Base-by-base conservation (phyloP, 2,888 invertebrate genomes). In the Harpagoxenus sublaevis region DNA sequence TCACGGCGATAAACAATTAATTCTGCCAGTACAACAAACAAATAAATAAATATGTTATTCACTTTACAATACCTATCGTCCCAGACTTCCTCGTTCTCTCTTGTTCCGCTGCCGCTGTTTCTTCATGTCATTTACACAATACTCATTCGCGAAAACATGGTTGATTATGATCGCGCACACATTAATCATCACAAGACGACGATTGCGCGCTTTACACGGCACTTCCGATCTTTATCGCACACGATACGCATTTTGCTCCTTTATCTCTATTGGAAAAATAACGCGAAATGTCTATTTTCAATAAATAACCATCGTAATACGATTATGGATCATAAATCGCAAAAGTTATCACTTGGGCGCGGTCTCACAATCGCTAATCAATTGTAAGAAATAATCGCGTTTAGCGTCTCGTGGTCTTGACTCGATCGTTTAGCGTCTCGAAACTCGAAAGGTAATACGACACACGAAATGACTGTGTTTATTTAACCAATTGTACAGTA, bases 301-400 rank as follows among this genome's bases (percentile, higher is more conserved):
- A 48, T 48, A 68, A 68, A 18, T 31, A 66, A 48, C 15, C 18
- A 18, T 15, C 42, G 2, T 31, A 10, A 18, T 68, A 18, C 28
- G 18, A 15, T 66, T 8, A 66, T 15, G 65, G 1, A 15, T 66
- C 42, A 4, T 23, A 39, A 68, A 68, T 68, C 31, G 28, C 28
- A 18, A 2, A 10, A 31, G 48, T 18, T 31, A 68, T 18, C 66
- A 66, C 48, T 48, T 2, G 35, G 3, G 28, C 18, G 15, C 15
- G 45, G 28, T 31, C 48, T 68, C 48, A 31, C 66, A 68, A 31
- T 48, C 48, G 28, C 66, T 68, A 68, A 68, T 68, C 66, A 48
- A 48, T 48, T 68, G 31, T 18, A 31, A 48, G 66, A 66, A 66
- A 66, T 31, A 31, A 18, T 48, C 66, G 48, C 45, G 23, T 48